These are phyloP conservation scores for Apodemia mormo DNA, from an alignment of 2,888 invertebrate species.

Conservation along the genomic window DNA sequence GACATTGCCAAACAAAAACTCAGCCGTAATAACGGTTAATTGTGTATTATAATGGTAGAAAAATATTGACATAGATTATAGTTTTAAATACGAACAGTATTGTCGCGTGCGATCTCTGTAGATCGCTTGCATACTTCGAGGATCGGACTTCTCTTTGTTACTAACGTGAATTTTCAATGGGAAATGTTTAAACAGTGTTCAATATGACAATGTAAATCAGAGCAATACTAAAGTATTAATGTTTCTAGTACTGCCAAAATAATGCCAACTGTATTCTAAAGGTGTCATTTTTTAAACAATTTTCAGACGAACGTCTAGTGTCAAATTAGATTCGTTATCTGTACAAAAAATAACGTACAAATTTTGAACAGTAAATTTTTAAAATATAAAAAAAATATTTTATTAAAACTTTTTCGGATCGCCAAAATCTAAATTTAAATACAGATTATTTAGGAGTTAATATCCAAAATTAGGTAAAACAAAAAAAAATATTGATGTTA, in stretches of 20 bases:
- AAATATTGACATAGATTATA: slow-evolving; percentile 73
- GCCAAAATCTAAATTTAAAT: slow-evolving; percentile 78
- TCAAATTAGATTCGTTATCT: slow-evolving; percentile 81
- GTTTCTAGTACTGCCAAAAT: slow-evolving; percentile 80
- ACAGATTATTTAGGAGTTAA: slow-evolving; percentile 78
- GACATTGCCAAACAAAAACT: slow-evolving; percentile 72
- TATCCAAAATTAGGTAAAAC: slow-evolving; percentile 55
- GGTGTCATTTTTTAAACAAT: slow-evolving; percentile 66
- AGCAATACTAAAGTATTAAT: slow-evolving; percentile 82
- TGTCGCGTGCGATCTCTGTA: slow-evolving; percentile 61
- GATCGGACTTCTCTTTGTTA: slow-evolving; percentile 64
- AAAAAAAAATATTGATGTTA: slow-evolving; percentile 72
- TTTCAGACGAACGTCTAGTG: slow-evolving; percentile 78
- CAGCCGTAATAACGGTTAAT: slow-evolving; percentile 64
- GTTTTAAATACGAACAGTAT: slow-evolving; percentile 76
- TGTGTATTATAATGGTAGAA: slow-evolving; percentile 77
- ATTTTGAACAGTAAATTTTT: slow-evolving; percentile 77
- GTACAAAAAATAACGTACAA: slow-evolving; percentile 80
- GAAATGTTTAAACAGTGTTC: slow-evolving; percentile 70
- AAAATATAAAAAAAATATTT: slow-evolving; percentile 76
- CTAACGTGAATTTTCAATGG: slow-evolving; percentile 38
- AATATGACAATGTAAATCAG: slow-evolving; percentile 79
- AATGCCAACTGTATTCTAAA: slow-evolving; percentile 80
- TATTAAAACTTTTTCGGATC: slow-evolving; percentile 80
- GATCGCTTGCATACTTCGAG: slow-evolving; percentile 68